Percentiles rank a stretch among this genome's conserved stretches.
Conservation (phyloP, 2,797 vertebrate species). For the Molossus molossus region DNA sequence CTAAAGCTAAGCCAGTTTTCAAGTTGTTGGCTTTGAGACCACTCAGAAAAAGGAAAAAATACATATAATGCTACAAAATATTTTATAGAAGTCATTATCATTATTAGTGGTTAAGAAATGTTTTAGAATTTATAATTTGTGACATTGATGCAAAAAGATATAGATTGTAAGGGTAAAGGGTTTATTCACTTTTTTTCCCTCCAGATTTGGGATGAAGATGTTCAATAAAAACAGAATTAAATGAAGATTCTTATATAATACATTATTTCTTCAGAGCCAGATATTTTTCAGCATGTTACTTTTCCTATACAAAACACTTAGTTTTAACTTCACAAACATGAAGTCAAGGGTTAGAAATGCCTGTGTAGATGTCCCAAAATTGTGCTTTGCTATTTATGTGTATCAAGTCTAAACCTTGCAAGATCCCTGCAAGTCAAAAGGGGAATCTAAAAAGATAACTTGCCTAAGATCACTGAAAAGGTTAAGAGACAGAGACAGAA, state of each 20-base stretch:
- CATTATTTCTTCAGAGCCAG: neutral
- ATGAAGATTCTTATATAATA: neutral
- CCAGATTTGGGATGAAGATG: neutral
- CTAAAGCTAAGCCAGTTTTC: slow-evolving; percentile 48
- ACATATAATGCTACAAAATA: slow-evolving; percentile 1
- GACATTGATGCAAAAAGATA: neutral
- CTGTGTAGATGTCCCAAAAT: neutral
- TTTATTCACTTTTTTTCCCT: slow-evolving; percentile 18
- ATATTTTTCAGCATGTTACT: neutral
- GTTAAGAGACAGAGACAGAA: neutral
- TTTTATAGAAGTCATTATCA: slow-evolving; percentile 25
- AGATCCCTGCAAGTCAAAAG: neutral
- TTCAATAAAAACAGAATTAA: slow-evolving; percentile 49
- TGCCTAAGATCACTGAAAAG: neutral
- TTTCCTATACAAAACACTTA: slow-evolving; percentile 45
- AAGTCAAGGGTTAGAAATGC: neutral
- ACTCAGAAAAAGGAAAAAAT: neutral
- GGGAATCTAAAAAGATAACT: neutral
- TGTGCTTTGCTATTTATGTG: neutral
- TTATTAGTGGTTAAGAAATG: neutral
- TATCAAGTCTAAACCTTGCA: neutral
- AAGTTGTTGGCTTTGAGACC: neutral
- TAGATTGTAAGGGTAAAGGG: neutral
- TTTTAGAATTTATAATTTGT: neutral
- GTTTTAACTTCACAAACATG: neutral